phyloP scores from a whole-genome alignment of 2,113 vertebrate species.

The Lethenteron camtschaticum region DNA sequence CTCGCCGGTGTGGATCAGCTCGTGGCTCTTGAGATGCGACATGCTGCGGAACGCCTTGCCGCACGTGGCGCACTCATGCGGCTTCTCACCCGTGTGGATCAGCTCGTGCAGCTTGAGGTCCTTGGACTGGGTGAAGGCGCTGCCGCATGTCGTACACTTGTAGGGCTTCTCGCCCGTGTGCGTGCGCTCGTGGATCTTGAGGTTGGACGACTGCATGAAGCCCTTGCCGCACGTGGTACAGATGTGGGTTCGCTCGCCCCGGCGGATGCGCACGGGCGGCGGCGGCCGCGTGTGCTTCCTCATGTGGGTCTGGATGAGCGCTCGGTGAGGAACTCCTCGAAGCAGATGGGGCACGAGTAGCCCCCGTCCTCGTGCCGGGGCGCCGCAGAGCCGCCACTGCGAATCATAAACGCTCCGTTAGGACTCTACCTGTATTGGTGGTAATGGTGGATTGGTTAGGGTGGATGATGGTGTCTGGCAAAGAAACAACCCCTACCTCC shows the following conservation, averaged over 20 bases:
- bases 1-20: slow-evolving; percentile 3
- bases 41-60: slow-evolving; percentile 4
- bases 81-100: slow-evolving; percentile 4
- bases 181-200: not conserved
- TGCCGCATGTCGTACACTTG: not conserved
- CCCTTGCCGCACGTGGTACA: not conserved
- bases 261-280: not conserved
- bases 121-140: slow-evolving; percentile 4
- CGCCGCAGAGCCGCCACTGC: too few relatives aligned
- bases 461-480: too few relatives aligned
- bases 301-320: not conserved
- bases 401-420: too few relatives aligned
- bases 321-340: too few relatives aligned
- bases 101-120: slow-evolving; percentile 3
- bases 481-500: too few relatives aligned
- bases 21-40: slow-evolving; percentile 1
- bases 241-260: not conserved
- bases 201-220: not conserved
- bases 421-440: too few relatives aligned
- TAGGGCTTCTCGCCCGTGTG: not conserved
- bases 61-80: not conserved
- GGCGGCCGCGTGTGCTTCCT: slow-evolving; percentile 5
- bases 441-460: too few relatives aligned
- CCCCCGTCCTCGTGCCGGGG: too few relatives aligned
- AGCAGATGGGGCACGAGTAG: too few relatives aligned